phyloP scores from a whole-genome alignment of 2,797 vertebrate species.

The Tachyglossus aculeatus region DNA sequence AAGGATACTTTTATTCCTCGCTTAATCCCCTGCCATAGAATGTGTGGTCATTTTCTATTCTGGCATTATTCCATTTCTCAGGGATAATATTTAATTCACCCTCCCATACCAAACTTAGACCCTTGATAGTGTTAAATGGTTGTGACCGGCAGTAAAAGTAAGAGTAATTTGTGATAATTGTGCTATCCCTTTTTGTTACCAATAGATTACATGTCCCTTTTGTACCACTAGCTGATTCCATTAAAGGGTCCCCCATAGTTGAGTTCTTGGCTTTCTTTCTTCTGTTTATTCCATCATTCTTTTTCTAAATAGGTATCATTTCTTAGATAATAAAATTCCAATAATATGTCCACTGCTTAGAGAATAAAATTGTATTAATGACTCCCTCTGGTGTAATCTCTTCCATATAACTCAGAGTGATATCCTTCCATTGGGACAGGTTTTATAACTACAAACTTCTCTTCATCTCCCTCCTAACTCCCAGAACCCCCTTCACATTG shows the following conservation, averaged over 20 bases:
- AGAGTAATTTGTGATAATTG: constrained; percentile 30
- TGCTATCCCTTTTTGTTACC: constrained; percentile 35
- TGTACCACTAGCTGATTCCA: constrained; percentile 33
- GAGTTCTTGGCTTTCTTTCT: constrained; percentile 46
- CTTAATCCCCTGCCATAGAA: too few species aligned
- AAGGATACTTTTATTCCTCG: too few species aligned
- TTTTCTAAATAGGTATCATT: constrained; percentile 53
- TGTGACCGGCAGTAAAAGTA: too few species aligned
- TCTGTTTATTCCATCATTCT: constrained; percentile 33
- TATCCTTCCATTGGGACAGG: constrained; percentile 52
- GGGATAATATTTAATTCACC: too few species aligned
- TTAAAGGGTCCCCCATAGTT: constrained; percentile 3
- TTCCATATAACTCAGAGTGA: constrained; percentile 58
- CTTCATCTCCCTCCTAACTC: constrained; percentile 25
- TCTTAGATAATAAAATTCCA: constrained; percentile 57
- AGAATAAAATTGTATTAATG: constrained; percentile 53
- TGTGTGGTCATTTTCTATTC: too few species aligned
- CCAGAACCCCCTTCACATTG: constrained; percentile 17
- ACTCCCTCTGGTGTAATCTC: constrained; percentile 59
- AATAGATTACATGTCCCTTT: constrained; percentile 31
- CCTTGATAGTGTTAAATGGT: too few species aligned
- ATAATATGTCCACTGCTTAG: constrained; percentile 53
- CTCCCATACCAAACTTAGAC: too few species aligned
- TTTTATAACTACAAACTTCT: constrained; percentile 38
- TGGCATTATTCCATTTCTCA: too few species aligned